Conservation (phyloP, 2,113 vertebrate genomes). For the Oreocharis arfaki region DNA sequence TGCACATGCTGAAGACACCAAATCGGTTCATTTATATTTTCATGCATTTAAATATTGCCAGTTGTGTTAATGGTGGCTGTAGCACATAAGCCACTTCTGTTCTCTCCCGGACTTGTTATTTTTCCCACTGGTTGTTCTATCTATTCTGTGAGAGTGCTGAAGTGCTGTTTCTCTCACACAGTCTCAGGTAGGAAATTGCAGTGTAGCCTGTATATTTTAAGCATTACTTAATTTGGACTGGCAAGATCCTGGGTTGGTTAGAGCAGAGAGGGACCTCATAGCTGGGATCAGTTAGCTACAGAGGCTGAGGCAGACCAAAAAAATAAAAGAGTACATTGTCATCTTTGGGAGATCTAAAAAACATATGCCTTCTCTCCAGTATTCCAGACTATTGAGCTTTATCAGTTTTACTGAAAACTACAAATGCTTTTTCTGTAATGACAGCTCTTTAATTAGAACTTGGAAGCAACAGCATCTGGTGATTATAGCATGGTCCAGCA, state of each 20-base stretch:
- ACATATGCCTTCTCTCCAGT: neutral
- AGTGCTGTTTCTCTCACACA: neutral
- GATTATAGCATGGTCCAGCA: conserved; percentile 38
- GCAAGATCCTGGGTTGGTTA: neutral
- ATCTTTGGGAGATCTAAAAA: neutral
- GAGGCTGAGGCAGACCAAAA: neutral
- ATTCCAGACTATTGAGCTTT: conserved; percentile 23
- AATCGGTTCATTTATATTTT: conserved; percentile 4
- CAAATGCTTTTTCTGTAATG: conserved; percentile 31
- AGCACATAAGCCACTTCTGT: neutral
- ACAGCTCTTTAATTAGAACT: conserved; percentile 55
- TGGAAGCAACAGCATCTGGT: conserved; percentile 39
- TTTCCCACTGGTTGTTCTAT: neutral
- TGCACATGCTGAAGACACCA: neutral
- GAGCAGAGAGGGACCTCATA: neutral
- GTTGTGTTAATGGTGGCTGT: neutral
- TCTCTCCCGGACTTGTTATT: conserved; percentile 1
- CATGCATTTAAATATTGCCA: conserved; percentile 5
- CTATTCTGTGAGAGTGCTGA: neutral
- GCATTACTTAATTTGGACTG: neutral
- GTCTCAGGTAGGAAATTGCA: neutral
- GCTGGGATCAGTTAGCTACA: neutral
- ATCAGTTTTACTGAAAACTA: conserved; percentile 37
- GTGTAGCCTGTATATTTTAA: neutral
- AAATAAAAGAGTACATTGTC: neutral